A percentile compares a stretch with the other conserved stretches of the same genome.
phyloP scores from a whole-genome alignment of 2,113 vertebrate genomes.

The Ameiurus melas region DNA sequence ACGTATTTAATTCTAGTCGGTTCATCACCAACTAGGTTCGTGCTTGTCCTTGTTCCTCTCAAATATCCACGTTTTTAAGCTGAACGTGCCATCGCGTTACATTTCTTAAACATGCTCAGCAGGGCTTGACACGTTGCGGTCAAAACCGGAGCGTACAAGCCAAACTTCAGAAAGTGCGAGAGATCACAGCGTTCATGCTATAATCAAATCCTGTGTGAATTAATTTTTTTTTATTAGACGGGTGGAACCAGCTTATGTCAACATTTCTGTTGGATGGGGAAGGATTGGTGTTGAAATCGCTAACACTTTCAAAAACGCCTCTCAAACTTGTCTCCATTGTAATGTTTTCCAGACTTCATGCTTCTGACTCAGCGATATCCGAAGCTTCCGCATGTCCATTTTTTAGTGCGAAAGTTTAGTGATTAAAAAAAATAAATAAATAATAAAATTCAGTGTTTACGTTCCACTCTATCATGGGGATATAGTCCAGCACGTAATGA shows the following conservation, averaged over 20 bases:
- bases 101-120: neutral
- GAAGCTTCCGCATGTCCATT: neutral
- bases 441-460: no score
- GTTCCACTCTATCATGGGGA: neutral
- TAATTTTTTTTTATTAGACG: neutral
- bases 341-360: conserved; percentile 39
- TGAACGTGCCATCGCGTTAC: neutral
- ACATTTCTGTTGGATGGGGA: conserved; percentile 50
- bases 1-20: neutral
- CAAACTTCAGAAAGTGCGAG: neutral
- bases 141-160: neutral
- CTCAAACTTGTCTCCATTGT: conserved; percentile 10
- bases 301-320: conserved; percentile 37
- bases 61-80: neutral
- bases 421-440: no score
- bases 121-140: conserved; percentile 24
- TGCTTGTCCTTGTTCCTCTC: neutral
- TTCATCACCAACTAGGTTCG: neutral
- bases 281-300: conserved; percentile 34
- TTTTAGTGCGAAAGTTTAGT: conserved; percentile 1
- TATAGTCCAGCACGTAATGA: neutral
- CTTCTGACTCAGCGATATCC: neutral
- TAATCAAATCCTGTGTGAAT: conserved; percentile 36
- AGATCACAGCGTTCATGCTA: conserved; percentile 24
- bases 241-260: conserved; percentile 44